A percentile compares a stretch with the other conserved stretches of the same genome.
Evolutionary conservation across 2,113 vertebrate species (phyloP).

Genomic region (Ammodytes marinus): DNA sequence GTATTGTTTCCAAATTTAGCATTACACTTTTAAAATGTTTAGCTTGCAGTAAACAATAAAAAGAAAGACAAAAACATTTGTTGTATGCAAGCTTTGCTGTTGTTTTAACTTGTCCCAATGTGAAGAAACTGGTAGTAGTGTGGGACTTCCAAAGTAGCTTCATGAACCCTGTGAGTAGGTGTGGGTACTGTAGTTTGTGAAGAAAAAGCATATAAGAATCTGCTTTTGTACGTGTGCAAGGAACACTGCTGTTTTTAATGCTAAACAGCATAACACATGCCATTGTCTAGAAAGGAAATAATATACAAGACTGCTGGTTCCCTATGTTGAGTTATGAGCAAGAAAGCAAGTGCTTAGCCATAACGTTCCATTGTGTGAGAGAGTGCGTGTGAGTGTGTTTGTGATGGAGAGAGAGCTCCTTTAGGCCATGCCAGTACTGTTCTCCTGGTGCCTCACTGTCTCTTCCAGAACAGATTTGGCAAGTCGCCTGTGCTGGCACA

Average conservation of each 20-base stretch:
- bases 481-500: constrained; percentile 6
- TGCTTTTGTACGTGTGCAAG: background rate
- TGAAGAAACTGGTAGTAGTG: background rate
- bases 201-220: background rate
- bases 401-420: background rate
- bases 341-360: constrained; percentile 9
- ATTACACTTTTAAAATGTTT: too few species aligned
- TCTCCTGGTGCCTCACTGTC: constrained; percentile 15
- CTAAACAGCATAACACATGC: background rate
- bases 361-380: constrained; percentile 5
- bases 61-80: too few species aligned
- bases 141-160: background rate
- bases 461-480: constrained; percentile 50
- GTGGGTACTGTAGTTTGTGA: background rate
- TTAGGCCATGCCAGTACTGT: constrained; percentile 21
- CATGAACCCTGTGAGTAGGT: background rate
- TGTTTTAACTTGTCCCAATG: background rate
- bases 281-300: background rate
- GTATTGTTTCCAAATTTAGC: too few species aligned
- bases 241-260: background rate
- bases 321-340: background rate
- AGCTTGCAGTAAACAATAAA: too few species aligned
- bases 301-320: background rate
- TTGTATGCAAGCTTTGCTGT: background rate
- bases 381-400: constrained; percentile 33